phyloP scores from a whole-genome alignment of 2,888 invertebrate species.

The Lamellibrachia satsuma region DNA sequence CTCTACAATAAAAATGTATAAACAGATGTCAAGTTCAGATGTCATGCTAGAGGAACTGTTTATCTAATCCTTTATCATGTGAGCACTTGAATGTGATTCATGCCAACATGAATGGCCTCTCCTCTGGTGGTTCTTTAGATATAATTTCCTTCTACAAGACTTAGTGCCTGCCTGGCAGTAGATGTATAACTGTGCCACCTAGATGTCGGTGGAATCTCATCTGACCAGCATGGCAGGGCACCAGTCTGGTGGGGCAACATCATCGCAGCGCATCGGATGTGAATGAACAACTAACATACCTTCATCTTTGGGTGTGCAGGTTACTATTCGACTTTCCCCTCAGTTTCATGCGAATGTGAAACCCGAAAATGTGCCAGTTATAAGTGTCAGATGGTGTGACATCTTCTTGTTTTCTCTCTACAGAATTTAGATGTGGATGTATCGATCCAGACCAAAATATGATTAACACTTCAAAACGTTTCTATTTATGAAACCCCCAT shows the following conservation, averaged over 20 bases:
- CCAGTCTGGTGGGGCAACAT: not conserved
- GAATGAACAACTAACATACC: not conserved
- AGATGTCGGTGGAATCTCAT: not conserved
- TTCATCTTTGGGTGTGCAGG: not conserved
- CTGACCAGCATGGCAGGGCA: not conserved
- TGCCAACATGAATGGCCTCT: not conserved
- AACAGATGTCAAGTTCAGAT: constrained; percentile 17
- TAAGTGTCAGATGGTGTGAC: too few species aligned
- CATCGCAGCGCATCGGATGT: not conserved
- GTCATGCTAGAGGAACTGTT: not conserved
- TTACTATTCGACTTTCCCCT: not conserved
- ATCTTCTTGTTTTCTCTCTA: too few species aligned
- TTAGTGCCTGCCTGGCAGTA: not conserved
- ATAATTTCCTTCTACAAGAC: not conserved
- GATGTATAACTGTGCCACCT: not conserved
- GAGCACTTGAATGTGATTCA: not conserved
- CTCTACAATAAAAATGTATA: not conserved
- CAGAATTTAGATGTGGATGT: too few species aligned
- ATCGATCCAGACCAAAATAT: too few species aligned
- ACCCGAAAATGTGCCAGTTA: too few species aligned
- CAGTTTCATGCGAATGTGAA: not conserved
- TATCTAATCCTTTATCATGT: constrained; percentile 17
- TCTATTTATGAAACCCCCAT: too few species aligned
- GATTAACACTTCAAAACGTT: too few species aligned
- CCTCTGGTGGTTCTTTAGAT: not conserved